Base-by-base conservation (phyloP, 2,113 vertebrate genomes). In the Tenrec ecaudatus region DNA sequence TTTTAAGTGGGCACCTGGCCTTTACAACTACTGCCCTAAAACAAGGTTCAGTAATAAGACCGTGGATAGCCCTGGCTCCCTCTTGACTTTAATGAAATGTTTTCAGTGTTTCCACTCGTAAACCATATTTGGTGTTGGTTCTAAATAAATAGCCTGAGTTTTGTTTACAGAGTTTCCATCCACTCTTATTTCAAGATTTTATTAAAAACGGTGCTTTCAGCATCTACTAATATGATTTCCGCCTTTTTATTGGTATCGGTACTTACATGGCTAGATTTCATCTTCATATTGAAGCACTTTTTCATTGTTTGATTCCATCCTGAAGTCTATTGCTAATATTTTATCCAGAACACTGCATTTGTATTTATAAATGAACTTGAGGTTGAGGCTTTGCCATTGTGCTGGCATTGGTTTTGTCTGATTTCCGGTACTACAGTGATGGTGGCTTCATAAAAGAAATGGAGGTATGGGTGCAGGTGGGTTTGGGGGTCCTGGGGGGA, bases 61-160 rank as follows among this genome's bases (percentile, higher is more conserved):
- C 58, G 23, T n/a, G 23, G 60, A 23, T 31, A 69, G 82, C 38
- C 33, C 36, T 60, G 8, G 76, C 80, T 88, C 29, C 40, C 36
- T 38, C 53, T 82, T 76, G 83, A 69, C 69, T 81, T 76, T 81
- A 73, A 89, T 92, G 23, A 92, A 88, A 76, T 75, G 33, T 75
- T 89, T 92, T 68, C 57, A 79, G 43, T 29, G 79, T 87, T 93
- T 93, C 78, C 53, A 83, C 86, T 83, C 87, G 87, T 66, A 33
- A 92, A 53, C 47, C 73, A 38, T 79, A 82, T 40, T 88, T 73
- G 17, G 43, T 83, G 33, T 66, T 90, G 53, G 62, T 68, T 83
- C 90, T 64, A 66, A 66, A 73, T 75, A 91, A 93, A 90, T 80
- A 82, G 53, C 60, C 83, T 90, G 86, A 57, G 38, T 82, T 88